phyloP scores from a whole-genome alignment of 1,140 invertebrate species.

The Batillaria attramentaria region DNA sequence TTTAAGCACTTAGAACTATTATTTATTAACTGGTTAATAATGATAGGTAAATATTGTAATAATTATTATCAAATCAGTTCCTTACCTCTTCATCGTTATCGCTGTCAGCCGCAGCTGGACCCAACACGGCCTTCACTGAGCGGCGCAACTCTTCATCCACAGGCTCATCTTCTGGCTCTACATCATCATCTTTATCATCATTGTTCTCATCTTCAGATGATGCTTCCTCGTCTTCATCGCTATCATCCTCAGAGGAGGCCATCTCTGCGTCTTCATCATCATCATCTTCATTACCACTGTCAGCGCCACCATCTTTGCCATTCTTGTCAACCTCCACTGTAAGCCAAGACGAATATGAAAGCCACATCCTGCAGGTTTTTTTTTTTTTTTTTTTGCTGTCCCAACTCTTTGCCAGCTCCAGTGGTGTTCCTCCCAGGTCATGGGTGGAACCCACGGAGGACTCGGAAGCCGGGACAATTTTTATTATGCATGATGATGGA shows the following conservation, averaged over 20 bases:
- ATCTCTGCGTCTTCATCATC: constrained; percentile 51
- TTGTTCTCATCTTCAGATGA: neutral
- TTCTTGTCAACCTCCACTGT: constrained; percentile 25
- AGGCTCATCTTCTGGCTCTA: constrained; percentile 49
- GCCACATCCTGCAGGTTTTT: too few relatives aligned
- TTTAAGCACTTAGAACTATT: neutral
- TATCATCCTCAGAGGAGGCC: constrained; percentile 27
- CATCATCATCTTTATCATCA: constrained; percentile 36
- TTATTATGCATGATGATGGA: too few relatives aligned
- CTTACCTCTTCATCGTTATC: constrained; percentile 40
- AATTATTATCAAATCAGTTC: neutral
- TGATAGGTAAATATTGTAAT: too few relatives aligned
- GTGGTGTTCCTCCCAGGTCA: too few relatives aligned
- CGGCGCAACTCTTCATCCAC: constrained; percentile 72
- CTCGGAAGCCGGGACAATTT: too few relatives aligned
- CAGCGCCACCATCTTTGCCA: constrained; percentile 73
- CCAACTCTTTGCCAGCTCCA: too few relatives aligned
- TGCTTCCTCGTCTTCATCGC: constrained; percentile 15
- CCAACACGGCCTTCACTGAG: constrained; percentile 74
- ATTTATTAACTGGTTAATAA: neutral
- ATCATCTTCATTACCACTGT: constrained; percentile 37
- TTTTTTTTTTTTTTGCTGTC: too few relatives aligned
- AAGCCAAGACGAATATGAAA: neutral
- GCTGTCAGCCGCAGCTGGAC: constrained; percentile 50
- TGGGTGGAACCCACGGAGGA: too few relatives aligned